Percentiles rank a stretch among this genome's conserved stretches.
phyloP scores from a whole-genome alignment of 2,888 invertebrate species.

The Thysanoteuthis rhombus region DNA sequence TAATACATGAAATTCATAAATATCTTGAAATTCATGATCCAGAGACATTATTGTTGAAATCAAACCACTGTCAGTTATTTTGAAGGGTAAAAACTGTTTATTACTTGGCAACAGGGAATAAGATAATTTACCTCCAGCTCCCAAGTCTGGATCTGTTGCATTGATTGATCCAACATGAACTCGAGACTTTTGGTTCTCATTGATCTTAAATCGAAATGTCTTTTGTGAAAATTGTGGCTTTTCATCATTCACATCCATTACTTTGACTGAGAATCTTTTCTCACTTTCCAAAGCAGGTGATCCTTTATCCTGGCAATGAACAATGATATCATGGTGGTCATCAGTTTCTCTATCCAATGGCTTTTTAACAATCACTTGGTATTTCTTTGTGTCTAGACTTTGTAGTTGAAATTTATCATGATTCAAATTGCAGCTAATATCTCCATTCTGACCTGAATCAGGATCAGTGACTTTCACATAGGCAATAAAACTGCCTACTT shows the following conservation, averaged over 20 bases:
- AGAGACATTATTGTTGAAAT: not conserved
- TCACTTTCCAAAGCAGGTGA: not conserved
- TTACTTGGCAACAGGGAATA: not conserved
- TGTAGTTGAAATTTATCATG: constrained; percentile 12
- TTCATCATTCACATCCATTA: not conserved
- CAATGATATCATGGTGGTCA: not conserved
- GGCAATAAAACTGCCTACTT: not conserved
- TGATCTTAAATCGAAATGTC: not conserved
- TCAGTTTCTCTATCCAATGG: constrained; percentile 12
- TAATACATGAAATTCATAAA: not conserved
- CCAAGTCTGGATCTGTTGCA: not conserved
- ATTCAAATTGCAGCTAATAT: not conserved
- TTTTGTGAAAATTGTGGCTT: not conserved
- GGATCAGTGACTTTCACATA: not conserved
- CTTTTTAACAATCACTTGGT: not conserved
- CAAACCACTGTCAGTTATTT: not conserved
- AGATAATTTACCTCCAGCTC: not conserved
- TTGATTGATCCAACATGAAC: not conserved
- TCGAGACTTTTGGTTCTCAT: not conserved
- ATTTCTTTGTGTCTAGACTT: not conserved
- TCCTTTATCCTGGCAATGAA: not conserved
- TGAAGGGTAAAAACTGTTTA: not conserved
- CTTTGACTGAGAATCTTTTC: not conserved
- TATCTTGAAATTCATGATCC: not conserved
- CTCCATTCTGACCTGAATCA: not conserved